These are phyloP conservation scores for Planococcus citri DNA, from an alignment of 1,140 invertebrate genomes.

Conservation along the genomic window DNA sequence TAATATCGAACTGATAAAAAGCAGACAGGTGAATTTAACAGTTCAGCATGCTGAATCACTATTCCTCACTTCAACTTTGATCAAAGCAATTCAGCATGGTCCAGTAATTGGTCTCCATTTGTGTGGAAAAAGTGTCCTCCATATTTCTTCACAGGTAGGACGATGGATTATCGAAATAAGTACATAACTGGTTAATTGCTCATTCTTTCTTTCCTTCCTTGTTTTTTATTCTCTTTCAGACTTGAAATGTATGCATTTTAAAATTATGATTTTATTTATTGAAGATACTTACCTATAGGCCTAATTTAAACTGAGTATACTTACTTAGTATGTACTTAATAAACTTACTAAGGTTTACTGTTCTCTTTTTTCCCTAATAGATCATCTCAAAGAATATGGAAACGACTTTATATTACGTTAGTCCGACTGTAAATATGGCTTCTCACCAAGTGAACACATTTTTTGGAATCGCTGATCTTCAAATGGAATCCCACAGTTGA, in stretches of 20 bases:
- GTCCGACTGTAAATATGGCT: constrained; percentile 6
- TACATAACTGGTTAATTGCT: no score
- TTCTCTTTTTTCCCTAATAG: no score
- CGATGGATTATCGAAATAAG: no score
- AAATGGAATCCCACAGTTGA: constrained; percentile 1
- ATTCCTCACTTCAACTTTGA: not conserved
- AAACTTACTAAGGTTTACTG: no score
- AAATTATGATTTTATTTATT: no score
- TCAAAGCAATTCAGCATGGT: not conserved
- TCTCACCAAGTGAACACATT: constrained; percentile 9
- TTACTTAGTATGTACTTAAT: not conserved
- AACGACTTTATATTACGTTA: not conserved
- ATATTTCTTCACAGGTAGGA: not conserved
- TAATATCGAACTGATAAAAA: not conserved
- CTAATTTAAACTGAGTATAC: no score
- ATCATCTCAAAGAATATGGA: not conserved
- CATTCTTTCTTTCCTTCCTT: no score
- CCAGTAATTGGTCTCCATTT: not conserved
- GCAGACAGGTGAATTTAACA: constrained; percentile 1
- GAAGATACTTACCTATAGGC: no score
- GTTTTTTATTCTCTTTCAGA: no score
- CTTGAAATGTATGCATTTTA: no score
- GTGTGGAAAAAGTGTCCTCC: constrained; percentile 1
- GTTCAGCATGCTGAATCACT: not conserved
- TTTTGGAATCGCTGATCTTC: constrained; percentile 4